Percentiles rank a stretch among this genome's conserved stretches.
These are phyloP conservation scores for Didymodactylos carnosus DNA, from an alignment of 2,888 invertebrate species.

Conservation along the genomic window DNA sequence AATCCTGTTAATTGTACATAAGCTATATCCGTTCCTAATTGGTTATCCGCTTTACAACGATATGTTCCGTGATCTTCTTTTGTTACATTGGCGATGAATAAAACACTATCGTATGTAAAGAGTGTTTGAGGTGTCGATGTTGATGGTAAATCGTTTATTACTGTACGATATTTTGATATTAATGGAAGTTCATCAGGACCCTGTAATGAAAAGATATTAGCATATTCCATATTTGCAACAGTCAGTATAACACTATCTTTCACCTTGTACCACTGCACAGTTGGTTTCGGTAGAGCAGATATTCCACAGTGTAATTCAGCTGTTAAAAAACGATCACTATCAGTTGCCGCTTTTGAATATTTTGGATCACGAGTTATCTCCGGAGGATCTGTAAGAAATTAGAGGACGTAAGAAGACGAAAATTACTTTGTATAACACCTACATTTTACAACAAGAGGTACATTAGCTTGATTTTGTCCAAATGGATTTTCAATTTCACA, in stretches of 20 bases:
- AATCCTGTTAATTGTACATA: conserved; percentile 66
- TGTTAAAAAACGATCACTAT: not conserved
- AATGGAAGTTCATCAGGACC: not conserved
- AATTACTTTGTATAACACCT: no score
- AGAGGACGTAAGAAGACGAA: not conserved
- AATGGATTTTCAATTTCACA: not conserved
- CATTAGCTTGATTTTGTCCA: not conserved
- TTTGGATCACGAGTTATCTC: conserved; percentile 58
- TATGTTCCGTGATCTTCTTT: conserved; percentile 70
- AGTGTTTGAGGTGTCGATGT: not conserved
- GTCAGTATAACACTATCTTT: no score
- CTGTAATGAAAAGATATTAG: not conserved
- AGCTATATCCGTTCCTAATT: conserved; percentile 57
- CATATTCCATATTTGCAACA: conserved; percentile 16
- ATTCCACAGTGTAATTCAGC: conserved; percentile 35
- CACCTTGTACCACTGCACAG: not conserved
- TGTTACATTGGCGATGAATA: conserved; percentile 58
- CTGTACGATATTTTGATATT: conserved; percentile 43
- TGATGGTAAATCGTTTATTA: conserved; percentile 47
- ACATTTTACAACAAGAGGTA: not conserved
- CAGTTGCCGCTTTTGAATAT: conserved; percentile 59
- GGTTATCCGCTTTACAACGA: conserved; percentile 67
- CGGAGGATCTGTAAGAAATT: conserved; percentile 49
- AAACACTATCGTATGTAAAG: conserved; percentile 49
- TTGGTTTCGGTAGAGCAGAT: not conserved